Base-by-base conservation (phyloP, 1,140 invertebrate genomes). In the Drosophila bocqueti region DNA sequence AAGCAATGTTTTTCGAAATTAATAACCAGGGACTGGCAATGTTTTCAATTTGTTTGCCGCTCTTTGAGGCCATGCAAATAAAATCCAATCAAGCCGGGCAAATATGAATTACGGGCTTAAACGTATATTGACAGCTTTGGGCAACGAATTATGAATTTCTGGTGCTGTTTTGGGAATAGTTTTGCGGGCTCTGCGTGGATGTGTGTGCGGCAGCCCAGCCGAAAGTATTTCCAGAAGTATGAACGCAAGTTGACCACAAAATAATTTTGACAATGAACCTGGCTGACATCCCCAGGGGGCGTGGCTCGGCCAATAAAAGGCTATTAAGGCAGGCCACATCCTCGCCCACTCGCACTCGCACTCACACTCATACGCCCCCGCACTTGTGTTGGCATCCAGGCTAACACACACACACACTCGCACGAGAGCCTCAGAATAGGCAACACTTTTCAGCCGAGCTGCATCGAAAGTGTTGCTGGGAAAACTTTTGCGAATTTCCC, bases 251-350 rank as follows among this genome's bases (percentile, higher is more conserved):
- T 91, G 85, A 91, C 90, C 90, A 73, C 90, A 78, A 83, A 90
- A 91, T 86, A 86, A 92, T 86, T 90, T 76, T 79, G 84, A 73
- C 79, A 91, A 91, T 91, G 89, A 91, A 91, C 81, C 89, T 77
- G 59, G 57, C 62, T 46, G 76, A 60, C 66, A 71, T 54, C 66
- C 26, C 52, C 24, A 21, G 52, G 43, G 46, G 66, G 47, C 67
- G 50, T 60, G 62, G 45, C 54, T 67, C 47, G 68, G 57, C 79
- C 82, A 85, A 78, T 86, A 82, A 81, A 87, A 74, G 77, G 68
- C 77, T 71, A 89, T 89, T 89, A 78, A 81, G 45, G 77, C 81
- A 78, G 60, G 65, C 83, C 65, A 59, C 66, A 78, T 59, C 46
- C 58, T 69, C 31, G 18, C 52, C 29, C 26, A n/a, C 47, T 38